These are phyloP conservation scores for Styela plicata DNA, from an alignment of 23 tunicate species.

Conservation along the genomic window DNA sequence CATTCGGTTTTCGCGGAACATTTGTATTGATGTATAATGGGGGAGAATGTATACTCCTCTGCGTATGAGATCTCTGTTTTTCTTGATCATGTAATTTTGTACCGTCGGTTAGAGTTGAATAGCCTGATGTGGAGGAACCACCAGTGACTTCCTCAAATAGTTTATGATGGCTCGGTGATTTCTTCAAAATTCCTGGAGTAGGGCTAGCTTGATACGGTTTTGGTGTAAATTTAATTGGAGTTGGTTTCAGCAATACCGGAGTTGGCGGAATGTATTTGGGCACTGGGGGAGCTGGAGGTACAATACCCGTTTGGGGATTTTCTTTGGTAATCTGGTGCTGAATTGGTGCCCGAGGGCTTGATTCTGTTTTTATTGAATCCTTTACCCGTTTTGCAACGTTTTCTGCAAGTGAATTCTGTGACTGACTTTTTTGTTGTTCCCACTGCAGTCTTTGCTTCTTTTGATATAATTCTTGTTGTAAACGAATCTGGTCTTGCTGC, in stretches of 20 bases:
- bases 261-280: neutral
- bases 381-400: constrained; percentile 6
- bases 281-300: constrained; percentile 5
- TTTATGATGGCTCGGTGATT: neutral
- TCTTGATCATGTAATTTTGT: constrained; percentile 1
- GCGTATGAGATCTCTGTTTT: neutral
- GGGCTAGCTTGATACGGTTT: constrained; percentile 3
- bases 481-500: neutral
- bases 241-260: neutral
- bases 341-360: neutral
- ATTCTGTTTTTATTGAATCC: neutral
- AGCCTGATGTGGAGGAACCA: constrained; percentile 29
- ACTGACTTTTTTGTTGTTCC: constrained; percentile 4
- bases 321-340: neutral
- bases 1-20: neutral
- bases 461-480: neutral
- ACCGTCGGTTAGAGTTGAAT: constrained; percentile 22
- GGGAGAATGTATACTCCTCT: neutral
- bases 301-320: no score
- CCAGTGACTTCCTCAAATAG: neutral
- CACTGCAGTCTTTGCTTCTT: neutral
- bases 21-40: neutral
- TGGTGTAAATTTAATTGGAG: neutral
- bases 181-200: constrained; percentile 4
- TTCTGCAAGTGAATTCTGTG: constrained; percentile 3